Base-by-base conservation (phyloP, 2,888 invertebrate genomes). In the Tricholauxania praeusta region DNA sequence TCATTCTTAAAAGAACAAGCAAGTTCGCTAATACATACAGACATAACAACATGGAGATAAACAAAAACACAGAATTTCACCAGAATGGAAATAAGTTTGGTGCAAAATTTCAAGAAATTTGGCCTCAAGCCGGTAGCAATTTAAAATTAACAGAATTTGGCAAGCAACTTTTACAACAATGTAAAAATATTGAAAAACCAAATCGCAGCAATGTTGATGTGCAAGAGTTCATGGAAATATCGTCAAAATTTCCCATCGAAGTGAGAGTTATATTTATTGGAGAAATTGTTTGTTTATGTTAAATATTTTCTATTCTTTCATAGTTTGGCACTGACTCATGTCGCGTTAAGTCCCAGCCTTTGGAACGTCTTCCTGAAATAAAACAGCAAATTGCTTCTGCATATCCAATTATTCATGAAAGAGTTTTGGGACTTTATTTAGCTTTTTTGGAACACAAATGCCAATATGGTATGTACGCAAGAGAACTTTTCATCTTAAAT, bases 361-460 rank as follows among this genome's bases (percentile, higher is more conserved):
- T 66, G 65, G 73, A 73, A 28, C 81, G 82, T 2, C 72, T 79
- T 71, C 48, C 17, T 0, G 8, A 52, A 19, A 85, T 87, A 60
- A 75, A 78, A n/a, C 47, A 81, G 59, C 84, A 87, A 78, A 82
- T 85, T 10, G 86, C 87, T 1, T 92, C 92, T 0, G 90, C 89
- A 0, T 93, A 93, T 82, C 93, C 93, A 0, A 74, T 93, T 6
- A 88, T 93, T 75, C 93, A 93, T 78, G 93, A 93, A 81, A 89
- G 91, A 71, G 90, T 90, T 14, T 76, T 93, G 2, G 84, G 89
- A 3, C 84, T 93, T 5, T 91, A 91, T 82, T 89, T 91, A 3
- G 88, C 89, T 73, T 93, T 92, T 85, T 86, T 93, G 65, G 89
- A 91, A 73, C 90, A 91, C 80, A 93, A 93, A 84, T 70, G 74